Evolutionary conservation across 1,140 invertebrate genomes (phyloP), one percentile per base, ranked within the genome.

Genomic region (Papilio polyxenes): DNA sequence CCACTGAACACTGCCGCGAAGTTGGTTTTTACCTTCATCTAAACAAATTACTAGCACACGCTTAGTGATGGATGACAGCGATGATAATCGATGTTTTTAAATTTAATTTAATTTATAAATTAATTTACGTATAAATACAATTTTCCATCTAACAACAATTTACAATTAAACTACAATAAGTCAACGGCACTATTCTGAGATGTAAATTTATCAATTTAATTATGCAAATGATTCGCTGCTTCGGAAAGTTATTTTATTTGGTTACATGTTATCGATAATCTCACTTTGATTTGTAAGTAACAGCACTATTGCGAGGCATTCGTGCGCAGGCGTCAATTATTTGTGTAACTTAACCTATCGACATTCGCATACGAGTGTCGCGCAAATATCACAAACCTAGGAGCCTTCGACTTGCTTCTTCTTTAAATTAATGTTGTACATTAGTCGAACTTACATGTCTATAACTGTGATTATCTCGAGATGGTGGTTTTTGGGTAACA

Each of bases 21-120:
- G 23, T 62, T 85, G 84, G 82, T 86, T 83, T 59, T 56, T 15
- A 65, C 72, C 81, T 75, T 81, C 79, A 83, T 81, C 72, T 83
- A 85, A 82, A 83, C 86, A 85, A 84, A 85, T 84, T 85, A 79
- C 62, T 80, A 82, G 84, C 82, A 83, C 84, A 85, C 75, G 78
- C 48, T 77, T 82, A 69, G 78, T 62, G 81, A 79, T 82, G 59
- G n/a, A 78, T 81, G 8, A 31, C 3, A 17, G 20, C 23, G 11
- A 31, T 31, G 23, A 7, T 44, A 6, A 53, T 76, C 49, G 75
- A 76, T 49, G 17, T 31, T 48, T 20, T 48, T 17, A 17, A 74
- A 10, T 75, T n/a, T 10, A n/a, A n/a, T 59, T 59, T 59, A n/a
- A 59, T 59, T 53, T 15, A 17, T 3, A 31, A 31, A 31, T 31